These are phyloP conservation scores for Pandion haliaetus DNA, from an alignment of 2,113 vertebrate genomes.

Conservation along the genomic window DNA sequence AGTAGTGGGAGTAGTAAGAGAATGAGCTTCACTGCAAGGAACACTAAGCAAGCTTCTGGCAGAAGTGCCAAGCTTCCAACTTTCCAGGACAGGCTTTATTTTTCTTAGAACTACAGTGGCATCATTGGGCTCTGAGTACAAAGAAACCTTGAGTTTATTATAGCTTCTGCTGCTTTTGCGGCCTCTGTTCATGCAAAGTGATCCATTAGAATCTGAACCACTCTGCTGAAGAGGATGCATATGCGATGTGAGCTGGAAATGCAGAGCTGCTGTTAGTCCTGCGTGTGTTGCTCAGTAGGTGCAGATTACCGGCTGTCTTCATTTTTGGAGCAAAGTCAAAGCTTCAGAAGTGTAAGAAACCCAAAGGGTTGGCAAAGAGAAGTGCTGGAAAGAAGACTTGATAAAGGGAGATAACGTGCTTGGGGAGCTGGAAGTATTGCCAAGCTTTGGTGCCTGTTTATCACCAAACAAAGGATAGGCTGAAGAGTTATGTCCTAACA, in stretches of 20 bases:
- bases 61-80: not conserved
- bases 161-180: not conserved
- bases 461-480: not conserved
- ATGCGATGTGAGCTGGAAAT: not conserved
- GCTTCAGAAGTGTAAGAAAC: not conserved
- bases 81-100: not conserved
- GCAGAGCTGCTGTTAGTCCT: not conserved
- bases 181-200: not conserved
- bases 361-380: not conserved
- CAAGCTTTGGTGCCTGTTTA: not conserved
- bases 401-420: not conserved
- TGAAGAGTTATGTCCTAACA: not conserved
- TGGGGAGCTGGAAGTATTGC: not conserved
- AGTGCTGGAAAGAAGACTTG: not conserved
- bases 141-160: not conserved
- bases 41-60: not conserved
- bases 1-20: no score
- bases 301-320: not conserved
- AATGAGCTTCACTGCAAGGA: not conserved
- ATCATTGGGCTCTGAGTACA: no score
- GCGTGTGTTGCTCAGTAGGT: not conserved
- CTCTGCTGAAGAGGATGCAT: not conserved
- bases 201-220: not conserved
- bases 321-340: not conserved
- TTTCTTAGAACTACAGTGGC: no score